These are phyloP conservation scores for Neoascia interrupta DNA, from an alignment of 2,888 invertebrate genomes.

Conservation along the genomic window DNA sequence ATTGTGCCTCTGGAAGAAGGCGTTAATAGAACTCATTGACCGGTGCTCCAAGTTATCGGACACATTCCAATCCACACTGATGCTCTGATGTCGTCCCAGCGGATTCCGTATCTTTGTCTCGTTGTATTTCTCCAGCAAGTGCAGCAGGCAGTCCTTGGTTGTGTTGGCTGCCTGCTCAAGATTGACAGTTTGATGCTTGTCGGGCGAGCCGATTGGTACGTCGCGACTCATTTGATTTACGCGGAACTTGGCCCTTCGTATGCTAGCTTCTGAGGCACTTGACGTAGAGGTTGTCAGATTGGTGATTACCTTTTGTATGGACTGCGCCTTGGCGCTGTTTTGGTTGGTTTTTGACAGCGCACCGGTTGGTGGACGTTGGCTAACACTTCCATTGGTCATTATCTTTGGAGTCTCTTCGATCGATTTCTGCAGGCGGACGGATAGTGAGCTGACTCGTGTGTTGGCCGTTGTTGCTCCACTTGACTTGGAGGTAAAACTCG, in stretches of 20 bases:
- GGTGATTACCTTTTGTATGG: slow-evolving; percentile 45
- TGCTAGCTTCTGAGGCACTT: slow-evolving; percentile 76
- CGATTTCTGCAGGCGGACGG: slow-evolving; percentile 77
- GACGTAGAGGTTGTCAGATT: slow-evolving; percentile 34
- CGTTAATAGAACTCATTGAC: slow-evolving; percentile 90
- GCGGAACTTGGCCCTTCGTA: slow-evolving; percentile 83
- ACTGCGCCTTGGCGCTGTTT: slow-evolving; percentile 49
- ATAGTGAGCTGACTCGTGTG: slow-evolving; percentile 73
- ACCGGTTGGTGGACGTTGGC: slow-evolving; percentile 28
- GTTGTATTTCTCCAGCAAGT: slow-evolving; percentile 87
- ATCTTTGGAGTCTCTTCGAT: slow-evolving; percentile 77
- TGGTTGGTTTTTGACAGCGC: slow-evolving; percentile 43
- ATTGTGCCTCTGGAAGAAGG: slow-evolving; percentile 87
- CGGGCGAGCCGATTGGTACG: slow-evolving; percentile 84
- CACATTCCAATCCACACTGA: slow-evolving; percentile 88
- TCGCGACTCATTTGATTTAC: slow-evolving; percentile 86
- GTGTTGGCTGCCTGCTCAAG: slow-evolving; percentile 83
- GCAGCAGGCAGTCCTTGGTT: slow-evolving; percentile 88
- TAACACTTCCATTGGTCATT: slow-evolving; percentile 71
- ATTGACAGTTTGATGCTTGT: slow-evolving; percentile 81
- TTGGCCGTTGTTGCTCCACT: slow-evolving; percentile 53
- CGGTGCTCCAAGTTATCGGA: slow-evolving; percentile 87
- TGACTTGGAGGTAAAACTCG: slow-evolving; percentile 23
- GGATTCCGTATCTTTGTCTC: slow-evolving; percentile 81
- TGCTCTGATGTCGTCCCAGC: slow-evolving; percentile 85